These are phyloP conservation scores for Etheostoma nigrum DNA, from an alignment of 2,797 vertebrate species.

Conservation along the genomic window DNA sequence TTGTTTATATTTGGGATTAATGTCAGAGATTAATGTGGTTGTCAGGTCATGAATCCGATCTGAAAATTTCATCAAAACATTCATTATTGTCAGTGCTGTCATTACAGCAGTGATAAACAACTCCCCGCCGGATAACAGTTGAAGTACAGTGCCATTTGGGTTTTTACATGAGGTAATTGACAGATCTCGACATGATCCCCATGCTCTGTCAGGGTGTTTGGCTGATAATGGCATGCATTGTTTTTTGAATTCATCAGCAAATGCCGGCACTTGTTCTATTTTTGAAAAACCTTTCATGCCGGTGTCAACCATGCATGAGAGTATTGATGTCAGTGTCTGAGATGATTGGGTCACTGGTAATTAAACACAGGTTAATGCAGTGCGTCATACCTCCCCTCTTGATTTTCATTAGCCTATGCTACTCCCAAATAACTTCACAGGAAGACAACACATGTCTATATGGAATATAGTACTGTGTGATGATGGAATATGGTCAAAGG, in stretches of 20 bases:
- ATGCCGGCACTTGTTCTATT: constrained; percentile 72
- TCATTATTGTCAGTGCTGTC: constrained; percentile 36
- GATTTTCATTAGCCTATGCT: constrained; percentile 48
- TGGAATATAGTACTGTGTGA: constrained; percentile 12
- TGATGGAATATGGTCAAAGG: constrained; percentile 12
- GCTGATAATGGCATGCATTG: constrained; percentile 70
- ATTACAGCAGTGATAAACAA: constrained; percentile 71
- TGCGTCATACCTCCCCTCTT: constrained; percentile 70
- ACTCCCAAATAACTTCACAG: constrained; percentile 42
- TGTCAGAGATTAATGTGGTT: constrained; percentile 60
- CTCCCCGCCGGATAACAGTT: constrained; percentile 29
- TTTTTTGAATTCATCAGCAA: constrained; percentile 71
- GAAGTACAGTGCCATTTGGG: constrained; percentile 61
- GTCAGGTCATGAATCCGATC: constrained; percentile 35
- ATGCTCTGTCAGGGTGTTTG: constrained; percentile 45
- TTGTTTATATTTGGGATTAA: constrained; percentile 43
- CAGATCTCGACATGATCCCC: constrained; percentile 70
- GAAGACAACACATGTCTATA: constrained; percentile 22
- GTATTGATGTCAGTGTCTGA: constrained; percentile 69
- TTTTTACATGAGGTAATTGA: constrained; percentile 60
- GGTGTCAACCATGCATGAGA: constrained; percentile 57
- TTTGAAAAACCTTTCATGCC: constrained; percentile 64
- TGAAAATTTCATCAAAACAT: constrained; percentile 65
- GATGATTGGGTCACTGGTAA: constrained; percentile 72
- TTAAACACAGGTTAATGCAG: constrained; percentile 74